Evolutionary conservation across 2,888 invertebrate genomes (phyloP).

Genomic region (Ypsolopha sequella): DNA sequence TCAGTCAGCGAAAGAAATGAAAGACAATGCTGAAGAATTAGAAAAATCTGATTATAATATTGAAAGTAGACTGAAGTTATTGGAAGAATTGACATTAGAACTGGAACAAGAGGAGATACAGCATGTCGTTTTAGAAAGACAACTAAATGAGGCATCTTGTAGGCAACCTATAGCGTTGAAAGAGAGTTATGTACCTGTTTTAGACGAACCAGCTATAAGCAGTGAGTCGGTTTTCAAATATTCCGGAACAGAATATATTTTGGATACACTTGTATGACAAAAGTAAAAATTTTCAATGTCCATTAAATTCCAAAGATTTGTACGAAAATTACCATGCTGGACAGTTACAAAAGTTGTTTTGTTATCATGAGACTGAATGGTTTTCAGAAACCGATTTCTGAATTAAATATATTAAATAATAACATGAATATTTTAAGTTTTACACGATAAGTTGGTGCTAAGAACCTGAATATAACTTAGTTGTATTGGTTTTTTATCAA

Average conservation of each 20-base stretch:
- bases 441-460: conserved; percentile 19
- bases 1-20: conserved; percentile 63
- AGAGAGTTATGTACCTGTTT: conserved; percentile 57
- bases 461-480: conserved; percentile 17
- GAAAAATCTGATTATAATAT: conserved; percentile 63
- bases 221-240: conserved; percentile 9
- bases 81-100: conserved; percentile 66
- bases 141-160: conserved; percentile 55
- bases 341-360: not conserved
- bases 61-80: conserved; percentile 60
- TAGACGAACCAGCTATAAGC: conserved; percentile 34
- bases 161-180: conserved; percentile 55
- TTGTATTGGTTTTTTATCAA: conserved; percentile 1
- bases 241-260: conserved; percentile 35
- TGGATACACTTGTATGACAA: conserved; percentile 64
- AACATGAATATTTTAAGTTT: conserved; percentile 2
- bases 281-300: conserved; percentile 6
- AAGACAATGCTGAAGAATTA: conserved; percentile 60
- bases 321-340: conserved; percentile 16
- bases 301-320: conserved; percentile 16
- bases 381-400: not conserved
- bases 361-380: not conserved
- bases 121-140: conserved; percentile 58
- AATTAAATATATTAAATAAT: not conserved
- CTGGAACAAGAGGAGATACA: conserved; percentile 63